phyloP scores from a whole-genome alignment of 2,888 invertebrate species.

The Tetragnatha montana region DNA sequence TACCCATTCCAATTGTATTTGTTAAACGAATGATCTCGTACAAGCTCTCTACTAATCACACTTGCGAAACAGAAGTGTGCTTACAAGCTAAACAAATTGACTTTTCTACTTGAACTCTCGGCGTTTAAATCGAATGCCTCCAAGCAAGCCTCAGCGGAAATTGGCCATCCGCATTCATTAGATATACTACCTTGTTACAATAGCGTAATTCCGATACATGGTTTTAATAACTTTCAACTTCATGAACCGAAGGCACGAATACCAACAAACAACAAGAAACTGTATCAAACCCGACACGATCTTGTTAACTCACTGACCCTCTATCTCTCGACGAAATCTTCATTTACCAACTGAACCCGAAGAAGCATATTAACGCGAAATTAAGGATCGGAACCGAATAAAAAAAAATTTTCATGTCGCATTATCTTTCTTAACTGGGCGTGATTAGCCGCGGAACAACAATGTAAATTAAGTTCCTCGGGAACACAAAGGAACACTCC shows the following conservation, averaged over 20 bases:
- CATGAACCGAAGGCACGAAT: not conserved
- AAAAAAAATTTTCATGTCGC: constrained; percentile 32
- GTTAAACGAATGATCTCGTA: too few species aligned
- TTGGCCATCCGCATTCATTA: not conserved
- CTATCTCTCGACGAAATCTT: constrained; percentile 33
- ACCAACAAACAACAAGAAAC: not conserved
- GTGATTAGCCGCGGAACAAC: constrained; percentile 62
- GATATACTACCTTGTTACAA: not conserved
- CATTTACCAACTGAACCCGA: constrained; percentile 43
- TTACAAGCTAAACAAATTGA: too few species aligned
- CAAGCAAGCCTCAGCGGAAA: too few species aligned
- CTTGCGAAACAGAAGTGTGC: too few species aligned
- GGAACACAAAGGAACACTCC: constrained; percentile 34
- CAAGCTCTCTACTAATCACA: too few species aligned
- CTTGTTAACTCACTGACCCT: constrained; percentile 58
- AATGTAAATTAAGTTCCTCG: constrained; percentile 50
- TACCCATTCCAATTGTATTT: too few species aligned
- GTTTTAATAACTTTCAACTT: constrained; percentile 1
- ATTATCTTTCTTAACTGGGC: constrained; percentile 59
- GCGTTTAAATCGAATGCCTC: too few species aligned
- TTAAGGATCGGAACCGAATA: not conserved
- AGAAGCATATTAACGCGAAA: constrained; percentile 17
- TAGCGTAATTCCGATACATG: not conserved
- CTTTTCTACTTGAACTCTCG: too few species aligned
- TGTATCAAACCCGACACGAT: constrained; percentile 16